Evolutionary conservation across 2,797 vertebrate species (phyloP).

Genomic region (Smutsia gigantea): DNA sequence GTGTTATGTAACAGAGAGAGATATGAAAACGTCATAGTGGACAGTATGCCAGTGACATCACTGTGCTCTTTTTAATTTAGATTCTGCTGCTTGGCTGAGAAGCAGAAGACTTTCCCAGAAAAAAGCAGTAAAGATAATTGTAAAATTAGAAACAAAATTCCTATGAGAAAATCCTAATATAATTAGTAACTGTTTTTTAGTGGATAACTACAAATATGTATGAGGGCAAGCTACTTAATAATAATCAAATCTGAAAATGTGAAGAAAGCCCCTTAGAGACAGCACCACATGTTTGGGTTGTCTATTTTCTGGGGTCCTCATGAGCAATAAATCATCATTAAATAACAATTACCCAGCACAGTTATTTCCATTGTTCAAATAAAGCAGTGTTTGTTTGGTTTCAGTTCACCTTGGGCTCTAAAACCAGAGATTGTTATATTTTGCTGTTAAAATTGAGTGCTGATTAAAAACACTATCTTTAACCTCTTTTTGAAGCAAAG

Average conservation of each 20-base stretch:
- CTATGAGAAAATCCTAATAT: neutral
- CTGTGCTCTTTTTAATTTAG: neutral
- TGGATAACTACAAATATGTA: neutral
- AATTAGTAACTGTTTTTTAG: neutral
- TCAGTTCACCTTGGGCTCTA: neutral
- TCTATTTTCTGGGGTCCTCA: neutral
- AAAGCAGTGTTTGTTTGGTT: neutral
- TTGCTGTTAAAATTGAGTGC: neutral
- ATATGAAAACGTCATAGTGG: neutral
- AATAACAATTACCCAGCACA: conserved; percentile 29
- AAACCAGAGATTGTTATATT: neutral
- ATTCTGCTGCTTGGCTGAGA: neutral
- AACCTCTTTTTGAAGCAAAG: neutral
- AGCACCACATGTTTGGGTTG: neutral
- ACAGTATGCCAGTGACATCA: neutral
- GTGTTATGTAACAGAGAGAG: neutral
- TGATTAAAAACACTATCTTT: neutral
- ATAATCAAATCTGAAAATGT: neutral
- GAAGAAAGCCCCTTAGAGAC: neutral
- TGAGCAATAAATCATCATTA: conserved; percentile 58
- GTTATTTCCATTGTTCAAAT: conserved; percentile 9
- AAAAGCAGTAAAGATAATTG: conserved; percentile 29
- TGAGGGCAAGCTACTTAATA: neutral
- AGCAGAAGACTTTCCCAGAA: neutral
- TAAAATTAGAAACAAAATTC: conserved; percentile 19